phyloP scores from a whole-genome alignment of 2,113 vertebrate genomes.

The Laticauda colubrina region DNA sequence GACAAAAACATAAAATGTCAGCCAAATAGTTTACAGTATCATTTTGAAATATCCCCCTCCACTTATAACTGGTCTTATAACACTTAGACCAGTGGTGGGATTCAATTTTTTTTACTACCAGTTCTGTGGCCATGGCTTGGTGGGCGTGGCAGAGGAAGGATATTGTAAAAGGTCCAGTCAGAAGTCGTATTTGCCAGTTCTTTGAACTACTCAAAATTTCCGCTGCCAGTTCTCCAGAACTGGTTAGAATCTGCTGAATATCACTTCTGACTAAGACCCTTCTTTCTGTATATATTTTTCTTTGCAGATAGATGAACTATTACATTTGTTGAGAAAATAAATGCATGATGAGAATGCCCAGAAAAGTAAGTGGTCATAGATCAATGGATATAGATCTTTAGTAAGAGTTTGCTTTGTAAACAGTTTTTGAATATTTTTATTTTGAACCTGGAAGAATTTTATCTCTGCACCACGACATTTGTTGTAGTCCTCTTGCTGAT shows the following conservation, averaged over 20 bases:
- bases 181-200: too few relatives aligned
- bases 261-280: neutral
- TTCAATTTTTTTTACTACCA: too few relatives aligned
- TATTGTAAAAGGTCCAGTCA: too few relatives aligned
- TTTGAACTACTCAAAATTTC: too few relatives aligned
- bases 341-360: neutral
- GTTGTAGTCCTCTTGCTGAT: neutral
- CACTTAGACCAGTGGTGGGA: too few relatives aligned
- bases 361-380: neutral
- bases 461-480: neutral
- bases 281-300: neutral
- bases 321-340: neutral
- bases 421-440: neutral
- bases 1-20: neutral
- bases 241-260: too few relatives aligned
- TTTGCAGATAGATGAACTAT: neutral
- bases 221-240: too few relatives aligned
- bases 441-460: neutral
- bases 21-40: neutral
- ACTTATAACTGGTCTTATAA: neutral
- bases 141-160: too few relatives aligned
- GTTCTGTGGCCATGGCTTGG: too few relatives aligned
- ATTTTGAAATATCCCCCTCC: neutral
- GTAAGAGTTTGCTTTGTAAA: neutral
- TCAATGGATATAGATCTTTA: neutral